A percentile compares a stretch with the other conserved stretches of the same genome.
Conservation (phyloP, 1,140 invertebrate species). For the Thalassaphorura encarpata region DNA sequence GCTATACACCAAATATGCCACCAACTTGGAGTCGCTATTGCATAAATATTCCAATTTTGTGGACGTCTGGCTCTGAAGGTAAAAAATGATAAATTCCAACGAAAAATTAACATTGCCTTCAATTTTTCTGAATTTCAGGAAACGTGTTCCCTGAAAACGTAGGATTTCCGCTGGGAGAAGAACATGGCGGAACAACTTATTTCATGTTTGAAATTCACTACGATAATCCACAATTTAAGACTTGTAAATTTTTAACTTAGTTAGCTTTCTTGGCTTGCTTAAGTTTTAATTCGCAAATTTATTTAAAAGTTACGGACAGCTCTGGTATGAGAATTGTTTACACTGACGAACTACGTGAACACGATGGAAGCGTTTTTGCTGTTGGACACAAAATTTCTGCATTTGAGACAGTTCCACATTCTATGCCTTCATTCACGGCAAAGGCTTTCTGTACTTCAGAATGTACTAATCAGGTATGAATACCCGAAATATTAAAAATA, state of each 20-base stretch:
- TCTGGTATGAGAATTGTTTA: slow-evolving; percentile 71
- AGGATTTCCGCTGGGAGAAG: slow-evolving; percentile 64
- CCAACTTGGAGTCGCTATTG: slow-evolving; percentile 63
- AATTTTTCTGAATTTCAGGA: slow-evolving; percentile 41
- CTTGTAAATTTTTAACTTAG: slow-evolving; percentile 39
- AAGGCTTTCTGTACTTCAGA: slow-evolving; percentile 66
- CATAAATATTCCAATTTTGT: slow-evolving; percentile 59
- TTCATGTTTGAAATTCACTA: slow-evolving; percentile 86
- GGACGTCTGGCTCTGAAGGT: slow-evolving; percentile 70
- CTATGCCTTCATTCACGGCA: slow-evolving; percentile 57
- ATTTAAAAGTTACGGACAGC: slow-evolving; percentile 46
- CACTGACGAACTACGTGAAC: slow-evolving; percentile 53
- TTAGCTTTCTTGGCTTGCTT: too few species aligned
- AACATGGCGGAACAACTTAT: slow-evolving; percentile 53
- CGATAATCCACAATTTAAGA: slow-evolving; percentile 58
- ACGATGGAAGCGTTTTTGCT: slow-evolving; percentile 69
- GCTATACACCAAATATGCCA: slow-evolving; percentile 58
- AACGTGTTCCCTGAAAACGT: slow-evolving; percentile 70
- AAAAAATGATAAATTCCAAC: slow-evolving; percentile 17
- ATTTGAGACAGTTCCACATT: slow-evolving; percentile 69
- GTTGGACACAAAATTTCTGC: slow-evolving; percentile 68
- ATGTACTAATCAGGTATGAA: slow-evolving; percentile 58
- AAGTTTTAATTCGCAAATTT: not conserved
- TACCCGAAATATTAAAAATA: not conserved
- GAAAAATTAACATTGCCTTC: not conserved